Evolutionary conservation across 2,797 vertebrate species (phyloP).

Genomic region (Lycodopsis pacificus): DNA sequence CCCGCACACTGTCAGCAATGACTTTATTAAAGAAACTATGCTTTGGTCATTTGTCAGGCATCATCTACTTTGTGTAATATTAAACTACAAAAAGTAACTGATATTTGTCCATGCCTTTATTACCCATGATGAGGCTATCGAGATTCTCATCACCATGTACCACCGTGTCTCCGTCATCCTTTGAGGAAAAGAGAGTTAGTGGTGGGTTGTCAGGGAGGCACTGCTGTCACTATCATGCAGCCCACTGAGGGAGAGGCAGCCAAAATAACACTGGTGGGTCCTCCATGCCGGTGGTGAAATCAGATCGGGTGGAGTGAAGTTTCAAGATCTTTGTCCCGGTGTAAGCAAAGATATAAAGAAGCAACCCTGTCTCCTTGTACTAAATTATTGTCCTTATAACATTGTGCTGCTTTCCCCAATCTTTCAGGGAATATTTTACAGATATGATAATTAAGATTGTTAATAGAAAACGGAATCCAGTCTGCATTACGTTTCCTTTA

Average conservation of each 20-base stretch:
- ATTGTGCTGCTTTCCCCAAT: not conserved
- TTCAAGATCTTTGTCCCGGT: not conserved
- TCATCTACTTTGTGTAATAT: not conserved
- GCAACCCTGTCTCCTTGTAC: not conserved
- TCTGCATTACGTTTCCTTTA: not conserved
- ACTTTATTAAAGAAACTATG: not conserved
- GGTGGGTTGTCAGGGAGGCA: not conserved
- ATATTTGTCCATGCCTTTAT: not conserved
- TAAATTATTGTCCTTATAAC: not conserved
- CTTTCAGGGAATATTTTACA: not conserved
- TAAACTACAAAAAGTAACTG: not conserved
- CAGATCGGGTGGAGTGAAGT: not conserved
- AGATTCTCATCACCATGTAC: not conserved
- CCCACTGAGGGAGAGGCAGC: not conserved
- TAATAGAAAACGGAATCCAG: not conserved
- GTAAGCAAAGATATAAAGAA: not conserved
- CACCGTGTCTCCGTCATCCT: not conserved
- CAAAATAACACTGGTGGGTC: not conserved
- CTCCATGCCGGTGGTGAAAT: not conserved
- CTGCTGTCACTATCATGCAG: not conserved
- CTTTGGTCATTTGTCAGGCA: not conserved
- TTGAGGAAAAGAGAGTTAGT: not conserved
- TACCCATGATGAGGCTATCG: not conserved
- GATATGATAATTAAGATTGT: not conserved
- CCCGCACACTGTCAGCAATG: not conserved